Evolutionary conservation across 2,797 vertebrate genomes (phyloP).

Genomic region (Anabacerthia variegaticeps): DNA sequence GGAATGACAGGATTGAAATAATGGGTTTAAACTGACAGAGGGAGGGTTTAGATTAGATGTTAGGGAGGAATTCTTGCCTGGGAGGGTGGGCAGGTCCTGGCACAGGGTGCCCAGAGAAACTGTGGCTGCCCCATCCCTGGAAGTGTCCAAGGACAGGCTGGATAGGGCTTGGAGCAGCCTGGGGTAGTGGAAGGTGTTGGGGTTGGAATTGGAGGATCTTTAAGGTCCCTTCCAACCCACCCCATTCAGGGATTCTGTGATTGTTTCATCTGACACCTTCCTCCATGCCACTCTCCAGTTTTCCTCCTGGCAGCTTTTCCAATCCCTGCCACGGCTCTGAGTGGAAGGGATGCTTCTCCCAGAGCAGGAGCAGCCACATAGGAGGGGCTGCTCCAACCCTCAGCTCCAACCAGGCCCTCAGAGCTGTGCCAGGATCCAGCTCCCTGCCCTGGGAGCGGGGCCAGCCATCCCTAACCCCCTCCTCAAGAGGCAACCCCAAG

Average conservation of each 20-base stretch:
- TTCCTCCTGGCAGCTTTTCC: neutral
- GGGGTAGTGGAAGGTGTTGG: fast-evolving
- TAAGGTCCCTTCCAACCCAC: neutral
- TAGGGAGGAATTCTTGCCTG: neutral
- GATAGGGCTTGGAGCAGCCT: neutral
- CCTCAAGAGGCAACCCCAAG: neutral
- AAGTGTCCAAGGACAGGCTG: neutral
- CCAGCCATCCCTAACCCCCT: neutral
- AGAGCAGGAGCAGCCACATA: neutral
- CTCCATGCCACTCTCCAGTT: fast-evolving
- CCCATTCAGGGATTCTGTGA: neutral
- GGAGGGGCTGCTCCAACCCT: neutral
- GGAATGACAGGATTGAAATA: fast-evolving
- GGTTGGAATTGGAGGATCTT: neutral
- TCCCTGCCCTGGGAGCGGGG: neutral
- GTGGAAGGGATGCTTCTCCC: neutral
- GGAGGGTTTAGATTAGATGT: neutral
- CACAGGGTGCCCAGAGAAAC: neutral
- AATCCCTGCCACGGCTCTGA: neutral
- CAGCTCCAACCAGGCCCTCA: neutral
- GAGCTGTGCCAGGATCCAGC: neutral
- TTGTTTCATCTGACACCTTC: neutral
- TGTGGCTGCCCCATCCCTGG: neutral
- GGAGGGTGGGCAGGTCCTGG: neutral
- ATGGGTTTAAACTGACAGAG: neutral